Conservation (phyloP, 2,888 invertebrate species). For the Synanthedon myopaeformis region DNA sequence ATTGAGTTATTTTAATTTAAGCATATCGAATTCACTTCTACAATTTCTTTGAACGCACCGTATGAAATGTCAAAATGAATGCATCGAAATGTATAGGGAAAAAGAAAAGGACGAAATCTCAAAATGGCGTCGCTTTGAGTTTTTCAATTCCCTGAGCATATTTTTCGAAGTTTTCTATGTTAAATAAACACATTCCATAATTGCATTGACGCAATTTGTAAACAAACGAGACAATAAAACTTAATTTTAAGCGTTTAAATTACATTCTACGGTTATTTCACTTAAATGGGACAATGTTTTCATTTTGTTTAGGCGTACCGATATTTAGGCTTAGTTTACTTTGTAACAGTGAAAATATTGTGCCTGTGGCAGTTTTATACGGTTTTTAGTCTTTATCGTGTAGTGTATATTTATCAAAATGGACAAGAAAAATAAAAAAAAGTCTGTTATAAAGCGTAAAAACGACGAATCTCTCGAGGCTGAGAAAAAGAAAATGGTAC, state of each 20-base stretch:
- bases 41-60: too few relatives aligned
- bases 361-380: conserved; percentile 13
- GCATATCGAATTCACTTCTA: too few relatives aligned
- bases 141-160: conserved; percentile 51
- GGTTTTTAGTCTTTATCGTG: conserved; percentile 19
- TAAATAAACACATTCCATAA: neutral
- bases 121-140: conserved; percentile 63
- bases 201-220: neutral
- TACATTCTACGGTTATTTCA: too few relatives aligned
- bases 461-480: conserved; percentile 50
- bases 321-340: conserved; percentile 8
- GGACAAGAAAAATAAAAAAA: conserved; percentile 68
- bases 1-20: too few relatives aligned
- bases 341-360: conserved; percentile 12
- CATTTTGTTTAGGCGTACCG: conserved; percentile 34
- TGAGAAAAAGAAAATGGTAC: conserved; percentile 56
- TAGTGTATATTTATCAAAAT: conserved; percentile 37
- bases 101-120: neutral
- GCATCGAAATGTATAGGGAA: neutral
- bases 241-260: too few relatives aligned
- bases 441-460: conserved; percentile 61
- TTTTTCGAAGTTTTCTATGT: neutral
- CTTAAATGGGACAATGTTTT: conserved; percentile 26
- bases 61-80: neutral
- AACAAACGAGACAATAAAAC: too few relatives aligned